These are phyloP conservation scores for Beaufortia kweichowensis DNA, from an alignment of 2,113 vertebrate genomes.

Conservation along the genomic window DNA sequence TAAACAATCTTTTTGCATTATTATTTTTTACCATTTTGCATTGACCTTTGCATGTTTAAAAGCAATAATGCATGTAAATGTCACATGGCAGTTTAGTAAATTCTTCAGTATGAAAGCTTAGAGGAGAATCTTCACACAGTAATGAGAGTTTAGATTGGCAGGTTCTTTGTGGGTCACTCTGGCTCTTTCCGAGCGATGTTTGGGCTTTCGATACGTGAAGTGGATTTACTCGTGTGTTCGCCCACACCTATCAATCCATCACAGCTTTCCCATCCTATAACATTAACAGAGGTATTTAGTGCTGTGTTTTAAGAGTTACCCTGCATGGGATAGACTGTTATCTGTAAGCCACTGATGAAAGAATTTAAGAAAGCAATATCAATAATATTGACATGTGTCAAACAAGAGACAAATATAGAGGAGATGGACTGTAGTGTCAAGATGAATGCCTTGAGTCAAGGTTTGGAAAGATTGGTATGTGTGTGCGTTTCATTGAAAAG, in stretches of 20 bases:
- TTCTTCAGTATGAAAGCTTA: not conserved
- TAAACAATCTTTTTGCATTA: not conserved
- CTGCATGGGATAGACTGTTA: not conserved
- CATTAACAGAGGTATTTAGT: conserved; percentile 11
- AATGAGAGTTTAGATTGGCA: not conserved
- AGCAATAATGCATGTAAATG: too few species aligned
- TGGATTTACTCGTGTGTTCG: not conserved
- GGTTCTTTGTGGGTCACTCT: not conserved
- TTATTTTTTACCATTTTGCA: not conserved
- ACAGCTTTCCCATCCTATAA: not conserved
- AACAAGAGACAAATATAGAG: not conserved
- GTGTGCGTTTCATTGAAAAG: not conserved
- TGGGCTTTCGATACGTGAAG: conserved; percentile 1
- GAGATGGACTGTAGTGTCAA: not conserved
- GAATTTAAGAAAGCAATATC: not conserved
- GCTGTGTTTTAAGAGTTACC: conserved; percentile 2
- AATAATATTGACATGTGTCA: conserved; percentile 26
- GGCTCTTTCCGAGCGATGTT: not conserved
- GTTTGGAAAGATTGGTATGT: not conserved
- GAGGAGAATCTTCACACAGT: not conserved
- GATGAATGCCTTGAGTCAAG: not conserved
- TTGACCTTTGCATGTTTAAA: not conserved
- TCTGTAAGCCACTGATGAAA: not conserved
- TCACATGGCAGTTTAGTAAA: not conserved
- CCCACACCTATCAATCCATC: conserved; percentile 13